Base-by-base conservation (phyloP, 2,888 invertebrate genomes). In the Patella pellucida region DNA sequence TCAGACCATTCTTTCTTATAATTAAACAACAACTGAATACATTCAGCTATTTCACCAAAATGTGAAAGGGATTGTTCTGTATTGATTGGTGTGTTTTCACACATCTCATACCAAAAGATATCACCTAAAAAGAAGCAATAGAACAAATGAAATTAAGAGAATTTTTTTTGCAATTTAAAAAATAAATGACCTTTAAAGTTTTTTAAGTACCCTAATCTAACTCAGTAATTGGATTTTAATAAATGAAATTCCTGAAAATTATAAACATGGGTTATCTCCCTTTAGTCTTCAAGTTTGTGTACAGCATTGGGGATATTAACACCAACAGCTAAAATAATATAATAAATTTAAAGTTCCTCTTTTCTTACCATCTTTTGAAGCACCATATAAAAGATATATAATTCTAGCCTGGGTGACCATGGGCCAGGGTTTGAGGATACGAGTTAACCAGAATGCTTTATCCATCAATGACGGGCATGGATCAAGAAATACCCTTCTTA, bases 381-480 rank as follows among this genome's bases (percentile, higher is more conserved):
- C 90, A 23, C 90, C 89, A 81, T 87, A 91, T 19, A 91, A 81
- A 52, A 91, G 78, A 75, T 86, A 90, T 52, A 91, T 80, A 4
- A 91, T 80, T 76, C 88, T 85, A 14, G 91, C 90, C 76, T 90
- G 91, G 69, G 90, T 87, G 16, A 90, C 89, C 79, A 90, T 85
- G 14, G 90, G 90, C 85, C 86, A 89, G 12, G 88, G 86, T 77
- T 89, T 89, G 51, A 91, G 82, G 19, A 91, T 86, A 50, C 85
- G 82, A 23, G 84, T 86, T 54, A 91, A 78, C 91, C 91, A 91
- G 81, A 90, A 89, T 3, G 89, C 88, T 76, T 84, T 84, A 79
- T 90, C 90, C 68, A 83, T 82, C 9, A 85, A 77, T 27, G 85
- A 84, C 51, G 83, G 82, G 80, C 87, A 86, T 4, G 85, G 84